Evolutionary conservation across 2,888 invertebrate genomes (phyloP).

Genomic region (Rhamphomyia laevipes): DNA sequence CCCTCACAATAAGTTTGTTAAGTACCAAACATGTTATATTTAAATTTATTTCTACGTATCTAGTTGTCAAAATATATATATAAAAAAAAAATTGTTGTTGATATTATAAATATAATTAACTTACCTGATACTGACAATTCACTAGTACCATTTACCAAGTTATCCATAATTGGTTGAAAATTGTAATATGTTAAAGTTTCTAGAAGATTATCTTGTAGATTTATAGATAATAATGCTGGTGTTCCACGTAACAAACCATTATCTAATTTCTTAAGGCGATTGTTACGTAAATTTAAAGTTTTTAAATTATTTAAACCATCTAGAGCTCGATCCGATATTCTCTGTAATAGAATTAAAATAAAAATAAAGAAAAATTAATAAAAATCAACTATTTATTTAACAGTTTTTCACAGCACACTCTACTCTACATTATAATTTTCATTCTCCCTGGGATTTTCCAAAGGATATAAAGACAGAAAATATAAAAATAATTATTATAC

Average conservation of each 20-base stretch:
- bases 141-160: conserved; percentile 61
- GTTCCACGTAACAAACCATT: conserved; percentile 62
- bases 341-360: conserved; percentile 34
- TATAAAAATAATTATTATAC: too few species aligned
- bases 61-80: too few species aligned
- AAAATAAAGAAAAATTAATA: background rate
- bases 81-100: too few species aligned
- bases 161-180: conserved; percentile 59
- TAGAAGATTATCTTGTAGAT: conserved; percentile 64
- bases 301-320: conserved; percentile 61
- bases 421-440: too few species aligned
- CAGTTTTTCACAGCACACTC: too few species aligned
- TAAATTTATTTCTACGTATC: too few species aligned
- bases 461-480: too few species aligned
- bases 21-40: too few species aligned
- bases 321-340: conserved; percentile 65
- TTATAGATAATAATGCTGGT: conserved; percentile 57
- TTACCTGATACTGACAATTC: conserved; percentile 68
- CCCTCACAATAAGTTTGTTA: too few species aligned
- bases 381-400: too few species aligned
- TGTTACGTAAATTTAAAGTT: conserved; percentile 62
- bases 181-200: conserved; percentile 66
- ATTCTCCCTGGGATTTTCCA: too few species aligned
- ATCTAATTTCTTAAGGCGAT: conserved; percentile 59
- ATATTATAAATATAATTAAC: conserved; percentile 20